These are phyloP conservation scores for Gallinago media DNA, from an alignment of 2,113 vertebrate genomes.

Conservation along the genomic window DNA sequence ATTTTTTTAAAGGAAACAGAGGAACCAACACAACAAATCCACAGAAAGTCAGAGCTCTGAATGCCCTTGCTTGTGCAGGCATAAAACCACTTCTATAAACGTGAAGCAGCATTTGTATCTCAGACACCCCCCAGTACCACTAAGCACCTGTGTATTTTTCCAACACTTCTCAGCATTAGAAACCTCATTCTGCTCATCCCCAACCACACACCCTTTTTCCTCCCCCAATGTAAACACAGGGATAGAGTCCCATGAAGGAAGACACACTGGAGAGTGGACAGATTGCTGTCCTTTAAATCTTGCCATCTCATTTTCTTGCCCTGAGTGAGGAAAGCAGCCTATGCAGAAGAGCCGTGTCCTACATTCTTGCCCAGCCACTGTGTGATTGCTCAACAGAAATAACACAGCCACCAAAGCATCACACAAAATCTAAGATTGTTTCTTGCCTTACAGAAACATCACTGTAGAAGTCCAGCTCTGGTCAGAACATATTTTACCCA, in stretches of 20 bases:
- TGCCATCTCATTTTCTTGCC: constrained; percentile 15
- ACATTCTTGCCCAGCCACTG: constrained; percentile 16
- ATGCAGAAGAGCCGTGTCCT: not conserved
- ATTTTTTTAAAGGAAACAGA: not conserved
- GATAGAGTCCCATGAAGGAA: not conserved
- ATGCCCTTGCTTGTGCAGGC: not conserved
- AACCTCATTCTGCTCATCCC: not conserved
- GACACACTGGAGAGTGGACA: not conserved
- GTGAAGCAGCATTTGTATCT: not conserved
- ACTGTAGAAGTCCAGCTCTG: not conserved
- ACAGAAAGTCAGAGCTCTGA: not conserved
- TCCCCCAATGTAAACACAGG: not conserved
- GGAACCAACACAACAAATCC: not conserved
- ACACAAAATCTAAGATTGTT: not conserved
- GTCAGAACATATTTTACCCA: not conserved
- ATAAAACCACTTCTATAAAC: not conserved
- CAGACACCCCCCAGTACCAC: not conserved
- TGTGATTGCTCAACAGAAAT: constrained; percentile 20
- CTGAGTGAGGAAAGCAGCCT: not conserved
- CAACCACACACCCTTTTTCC: not conserved
- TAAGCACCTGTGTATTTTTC: not conserved
- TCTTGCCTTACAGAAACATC: not conserved
- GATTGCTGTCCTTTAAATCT: constrained; percentile 2
- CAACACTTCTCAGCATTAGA: not conserved
- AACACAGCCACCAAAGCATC: not conserved